A percentile compares a stretch with the other conserved stretches of the same genome.
phyloP scores from a whole-genome alignment of 2,888 invertebrate genomes.

The Agonopterix alstromeriana region DNA sequence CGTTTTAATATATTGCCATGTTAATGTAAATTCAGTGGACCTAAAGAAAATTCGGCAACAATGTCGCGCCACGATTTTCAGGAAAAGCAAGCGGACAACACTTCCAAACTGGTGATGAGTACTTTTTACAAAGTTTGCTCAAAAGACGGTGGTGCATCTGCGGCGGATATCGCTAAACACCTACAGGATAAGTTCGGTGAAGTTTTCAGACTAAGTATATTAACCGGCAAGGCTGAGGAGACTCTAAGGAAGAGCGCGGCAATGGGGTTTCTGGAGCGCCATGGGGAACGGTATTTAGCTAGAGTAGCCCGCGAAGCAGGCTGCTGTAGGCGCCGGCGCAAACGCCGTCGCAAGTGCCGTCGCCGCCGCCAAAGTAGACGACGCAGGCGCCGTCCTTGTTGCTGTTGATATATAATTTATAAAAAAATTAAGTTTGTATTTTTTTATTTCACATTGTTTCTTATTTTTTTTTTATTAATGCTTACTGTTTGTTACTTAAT shows the following conservation, averaged over 20 bases:
- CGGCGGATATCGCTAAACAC: conserved; percentile 28
- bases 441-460: too few relatives aligned
- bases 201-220: conserved; percentile 26
- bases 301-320: conserved; percentile 14
- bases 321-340: conserved; percentile 9
- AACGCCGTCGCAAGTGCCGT: conserved; percentile 10
- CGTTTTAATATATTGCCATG: too few relatives aligned
- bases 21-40: too few relatives aligned
- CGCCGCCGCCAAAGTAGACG: too few relatives aligned
- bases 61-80: conserved; percentile 5
- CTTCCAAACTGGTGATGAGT: conserved; percentile 33
- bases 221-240: conserved; percentile 30
- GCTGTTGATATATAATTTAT: too few relatives aligned
- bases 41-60: background rate
- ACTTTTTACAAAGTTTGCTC: conserved; percentile 29
- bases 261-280: conserved; percentile 29
- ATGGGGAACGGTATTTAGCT: conserved; percentile 25
- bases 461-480: too few relatives aligned
- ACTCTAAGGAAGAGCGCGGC: conserved; percentile 29
- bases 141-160: conserved; percentile 25
- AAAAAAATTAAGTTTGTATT: too few relatives aligned
- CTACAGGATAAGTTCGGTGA: conserved; percentile 35
- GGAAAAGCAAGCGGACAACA: conserved; percentile 28
- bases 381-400: conserved; percentile 8
- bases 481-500: too few relatives aligned